Conservation (phyloP, 2,797 vertebrate species). For the Parauchenoglanis punctatus region DNA sequence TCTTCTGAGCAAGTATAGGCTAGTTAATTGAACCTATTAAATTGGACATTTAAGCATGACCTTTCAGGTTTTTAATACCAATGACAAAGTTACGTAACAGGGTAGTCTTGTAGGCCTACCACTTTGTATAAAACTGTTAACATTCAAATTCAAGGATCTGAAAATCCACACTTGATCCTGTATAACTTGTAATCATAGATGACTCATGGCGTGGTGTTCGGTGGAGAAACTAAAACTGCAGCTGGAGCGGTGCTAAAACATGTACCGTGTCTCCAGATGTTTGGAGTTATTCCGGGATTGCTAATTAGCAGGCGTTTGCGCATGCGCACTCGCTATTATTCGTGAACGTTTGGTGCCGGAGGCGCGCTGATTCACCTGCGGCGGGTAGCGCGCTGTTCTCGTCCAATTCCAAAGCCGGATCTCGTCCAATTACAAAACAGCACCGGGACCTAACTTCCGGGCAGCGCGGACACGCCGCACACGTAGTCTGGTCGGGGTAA, state of each 20-base stretch:
- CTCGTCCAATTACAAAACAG: slow-evolving; percentile 24
- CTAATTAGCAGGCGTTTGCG: slow-evolving; percentile 31
- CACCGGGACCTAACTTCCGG: slow-evolving; percentile 13
- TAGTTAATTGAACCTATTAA: too few species aligned
- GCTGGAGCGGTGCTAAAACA: background rate
- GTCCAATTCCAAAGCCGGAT: background rate
- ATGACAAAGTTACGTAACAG: background rate
- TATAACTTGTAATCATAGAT: background rate
- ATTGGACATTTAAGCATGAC: background rate
- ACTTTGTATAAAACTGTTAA: background rate
- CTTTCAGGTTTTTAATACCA: background rate
- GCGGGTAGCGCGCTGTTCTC: slow-evolving; percentile 3
- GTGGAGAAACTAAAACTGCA: slow-evolving; percentile 9
- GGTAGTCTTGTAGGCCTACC: background rate
- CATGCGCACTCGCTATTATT: background rate
- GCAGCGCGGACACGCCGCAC: background rate
- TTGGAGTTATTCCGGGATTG: slow-evolving; percentile 37
- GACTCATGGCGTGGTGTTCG: slow-evolving; percentile 11
- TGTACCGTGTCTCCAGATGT: slow-evolving; percentile 33
- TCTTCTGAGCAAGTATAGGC: background rate
- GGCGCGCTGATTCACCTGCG: slow-evolving; percentile 48
- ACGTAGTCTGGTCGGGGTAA: background rate
- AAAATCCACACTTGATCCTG: background rate
- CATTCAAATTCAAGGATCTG: background rate
- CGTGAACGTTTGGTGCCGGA: background rate